Evolutionary conservation across 2,888 invertebrate species (phyloP), one percentile per base, ranked within the genome.

Genomic region (Acrocyrtus sp.): DNA sequence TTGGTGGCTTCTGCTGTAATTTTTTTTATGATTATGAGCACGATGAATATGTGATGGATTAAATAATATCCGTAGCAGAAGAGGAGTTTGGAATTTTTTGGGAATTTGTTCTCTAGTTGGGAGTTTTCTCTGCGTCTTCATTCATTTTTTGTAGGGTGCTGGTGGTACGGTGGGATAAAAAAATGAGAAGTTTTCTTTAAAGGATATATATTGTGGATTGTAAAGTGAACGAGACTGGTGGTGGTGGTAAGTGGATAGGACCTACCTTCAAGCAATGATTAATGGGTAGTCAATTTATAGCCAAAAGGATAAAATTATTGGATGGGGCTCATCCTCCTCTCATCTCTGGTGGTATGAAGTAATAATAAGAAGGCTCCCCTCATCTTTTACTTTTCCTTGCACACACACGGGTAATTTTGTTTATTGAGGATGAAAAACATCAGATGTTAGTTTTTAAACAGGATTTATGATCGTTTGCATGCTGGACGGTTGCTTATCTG

Each of bases 241-340:
- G 43, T 57, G 57, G 57, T 54, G 63, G 53, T 65, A 65, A 45
- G 65, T 65, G 65, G 45, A 45, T 63, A 41, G 47, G 72, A 60
- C 56, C 66, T 67, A 72, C 72, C 72, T 66, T 61, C 17, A 22
- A 61, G 72, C 54, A 26, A 72, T 67, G 72, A 72, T 72, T 66
- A 72, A 72, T 72, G 72, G 61, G 48, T 67, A 67, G 66, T 72
- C 72, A 72, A 72, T 72, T 72, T 72, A 62, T 67, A 66, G 72
- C 66, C 72, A 72, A 66, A 57, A 66, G 66, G 66, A 41, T 67
- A 47, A 58, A 72, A 63, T 72, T 67, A 66, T 67, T 72, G 56
- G 66, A 66, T 67, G 39, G 66, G 54, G 43, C 48, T 67, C 39
- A 19, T 53, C 54, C 24, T 66, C 12, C 34, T n/a, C 45, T n/a